Evolutionary conservation across 2,888 invertebrate species (phyloP).

Genomic region (Lepeophtheirus nordmannii): DNA sequence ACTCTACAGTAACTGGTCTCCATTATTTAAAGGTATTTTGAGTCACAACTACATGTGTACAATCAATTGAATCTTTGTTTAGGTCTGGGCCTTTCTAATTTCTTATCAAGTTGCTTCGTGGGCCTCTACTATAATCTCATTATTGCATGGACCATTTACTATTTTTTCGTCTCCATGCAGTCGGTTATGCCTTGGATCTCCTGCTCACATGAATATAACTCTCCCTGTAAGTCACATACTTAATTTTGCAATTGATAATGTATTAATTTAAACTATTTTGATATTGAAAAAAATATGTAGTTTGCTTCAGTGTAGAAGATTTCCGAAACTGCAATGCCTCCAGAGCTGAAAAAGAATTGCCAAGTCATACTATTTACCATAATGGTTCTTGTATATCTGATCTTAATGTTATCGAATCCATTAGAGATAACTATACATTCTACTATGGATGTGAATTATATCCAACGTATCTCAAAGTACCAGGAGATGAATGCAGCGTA

Average conservation of each 20-base stretch:
- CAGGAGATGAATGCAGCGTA: not conserved
- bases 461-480: not conserved
- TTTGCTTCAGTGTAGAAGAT: slow-evolving; percentile 21
- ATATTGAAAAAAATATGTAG: slow-evolving; percentile 3
- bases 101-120: slow-evolving; percentile 20
- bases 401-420: not conserved
- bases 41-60: not conserved
- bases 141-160: slow-evolving; percentile 55
- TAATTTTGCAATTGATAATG: not conserved
- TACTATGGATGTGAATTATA: slow-evolving; percentile 12
- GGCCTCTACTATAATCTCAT: slow-evolving; percentile 29
- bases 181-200: slow-evolving; percentile 50
- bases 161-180: slow-evolving; percentile 45
- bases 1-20: slow-evolving; percentile 22
- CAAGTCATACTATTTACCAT: not conserved
- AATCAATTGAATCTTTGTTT: not conserved
- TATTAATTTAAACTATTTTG: not conserved
- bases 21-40: slow-evolving; percentile 25
- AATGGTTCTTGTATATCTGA: slow-evolving; percentile 4
- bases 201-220: slow-evolving; percentile 54
- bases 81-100: slow-evolving; percentile 28
- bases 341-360: not conserved
- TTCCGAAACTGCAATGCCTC: not conserved
- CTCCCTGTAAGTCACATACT: slow-evolving; percentile 32
- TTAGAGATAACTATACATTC: not conserved